Evolutionary conservation across 2,797 vertebrate genomes (phyloP), one percentile per base, ranked within the genome.

Genomic region (Taeniopygia guttata): DNA sequence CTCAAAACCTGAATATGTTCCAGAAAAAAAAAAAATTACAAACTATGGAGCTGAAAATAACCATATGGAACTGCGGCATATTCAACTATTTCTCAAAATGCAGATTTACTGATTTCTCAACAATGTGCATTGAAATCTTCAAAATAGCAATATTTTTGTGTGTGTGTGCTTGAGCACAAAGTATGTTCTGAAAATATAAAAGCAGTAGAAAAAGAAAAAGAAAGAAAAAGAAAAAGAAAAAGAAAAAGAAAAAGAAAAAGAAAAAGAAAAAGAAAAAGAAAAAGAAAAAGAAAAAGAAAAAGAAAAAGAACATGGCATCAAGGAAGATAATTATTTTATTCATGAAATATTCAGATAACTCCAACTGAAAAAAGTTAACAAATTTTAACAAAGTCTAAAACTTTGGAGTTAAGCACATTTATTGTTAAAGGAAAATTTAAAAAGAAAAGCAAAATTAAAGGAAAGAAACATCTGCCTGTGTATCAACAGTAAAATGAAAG

Each of bases 211-310:
- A 43, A 22, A 27, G 21, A 6, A 43, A 19, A 40, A 38, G 38
- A 21, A 27, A 7, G 4, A 16, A 3, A 12, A 27, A 7, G 5
- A 30, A 2, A 7, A 3, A 13, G 17, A 10, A 11, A 25, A 45
- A 23, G 2, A 5, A 5, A 38, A n/a, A 68, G 11, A 4, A 49
- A 16, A 49, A 7, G 4, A 13, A 4, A 10, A 27, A 7, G 5
- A 30, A 3, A 7, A 3, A 13, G 16, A 10, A 11, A 29, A 45
- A 23, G 2, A 5, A 5, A 59, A n/a, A 68, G 5, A 13, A 4
- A 12, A 27, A 7, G 6, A 30, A 3, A 7, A 3, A 13, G 16
- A 10, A 11, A 29, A 45, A 23, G 2, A 5, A 5, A 59, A n/a
- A 68, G 6, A 4, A 16, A 4, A 12, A 27, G 6, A 5, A 34